These are phyloP conservation scores for Torymus tubicola DNA, from an alignment of 2,888 invertebrate genomes.

Conservation along the genomic window DNA sequence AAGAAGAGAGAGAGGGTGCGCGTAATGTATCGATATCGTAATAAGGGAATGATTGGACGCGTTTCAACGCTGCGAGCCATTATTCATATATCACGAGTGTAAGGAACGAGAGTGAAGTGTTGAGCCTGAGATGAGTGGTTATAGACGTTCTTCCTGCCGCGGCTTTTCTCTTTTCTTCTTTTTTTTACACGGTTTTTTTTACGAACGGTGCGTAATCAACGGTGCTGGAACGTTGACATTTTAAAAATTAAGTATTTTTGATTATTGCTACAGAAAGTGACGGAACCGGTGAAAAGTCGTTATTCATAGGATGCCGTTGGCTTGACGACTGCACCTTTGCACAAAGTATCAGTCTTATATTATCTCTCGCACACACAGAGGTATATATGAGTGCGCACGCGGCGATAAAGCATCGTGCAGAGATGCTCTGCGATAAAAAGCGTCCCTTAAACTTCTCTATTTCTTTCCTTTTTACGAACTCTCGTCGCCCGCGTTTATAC, in stretches of 20 bases:
- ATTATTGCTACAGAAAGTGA: neutral
- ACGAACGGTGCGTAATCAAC: too few species aligned
- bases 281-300: conserved; percentile 9
- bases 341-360: conserved; percentile 69
- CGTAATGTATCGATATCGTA: conserved; percentile 76
- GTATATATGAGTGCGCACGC: conserved; percentile 52
- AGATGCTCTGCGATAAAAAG: conserved; percentile 59
- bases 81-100: conserved; percentile 65
- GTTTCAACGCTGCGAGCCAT: conserved; percentile 67
- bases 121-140: conserved; percentile 30
- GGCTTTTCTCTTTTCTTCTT: neutral
- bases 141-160: neutral
- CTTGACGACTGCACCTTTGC: conserved; percentile 65
- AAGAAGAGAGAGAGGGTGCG: conserved; percentile 32
- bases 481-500: too few species aligned
- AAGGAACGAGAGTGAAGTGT: neutral
- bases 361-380: conserved; percentile 53
- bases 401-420: conserved; percentile 65
- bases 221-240: too few species aligned
- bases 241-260: neutral
- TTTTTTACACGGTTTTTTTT: too few species aligned
- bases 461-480: too few species aligned
- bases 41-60: conserved; percentile 75
- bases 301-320: conserved; percentile 59
- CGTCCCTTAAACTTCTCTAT: too few species aligned